Evolutionary conservation across 2,113 vertebrate species (phyloP), one percentile per base, ranked within the genome.

Genomic region (Channa argus): DNA sequence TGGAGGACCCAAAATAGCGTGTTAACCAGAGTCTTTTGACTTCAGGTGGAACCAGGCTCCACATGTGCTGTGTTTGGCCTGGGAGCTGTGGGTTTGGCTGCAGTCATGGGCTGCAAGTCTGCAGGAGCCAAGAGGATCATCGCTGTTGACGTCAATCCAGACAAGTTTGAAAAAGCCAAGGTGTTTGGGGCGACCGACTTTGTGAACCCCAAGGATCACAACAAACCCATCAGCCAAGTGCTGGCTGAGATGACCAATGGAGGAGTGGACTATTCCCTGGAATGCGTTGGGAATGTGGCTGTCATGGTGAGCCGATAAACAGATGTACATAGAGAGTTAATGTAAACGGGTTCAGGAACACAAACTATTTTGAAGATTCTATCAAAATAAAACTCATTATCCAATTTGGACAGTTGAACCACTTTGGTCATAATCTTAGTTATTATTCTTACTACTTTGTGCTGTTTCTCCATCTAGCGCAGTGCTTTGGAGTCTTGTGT

Each of bases 1-100:
- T 24, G 1, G 24, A 24, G 24, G 24, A 24, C 24, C 24, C 24
- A 4, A 5, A 45, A 34, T 33, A 1, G 15, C 14, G 8, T 47
- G n/a, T 46, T 76, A 8, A 50, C n/a, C 2, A 15, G 49, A 47
- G 3, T 15, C 3, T 78, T 78, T 64, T 82, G 44, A 38, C 72
- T 58, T 10, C 43, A 97, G 96, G 96, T 97, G 6, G 92, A 92
- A 34, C 89, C 94, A 0, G 95, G 94, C 24, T 97, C 96, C 8
- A 95, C 93, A 0, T 97, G 95, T 8, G 94, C 91, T 0, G 70
- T 96, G 46, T 98, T 97, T 4, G 96, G 96, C 2, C 39, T 97
- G 14, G 96, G 95, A 73, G 95, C 93, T 15, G 95, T 97, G 24
- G 95, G 95, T 1, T 85, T 97, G 50, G 96, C 95, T 2, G 93